Base-by-base conservation (phyloP, 1,140 invertebrate genomes). In the Drosophila parvula region DNA sequence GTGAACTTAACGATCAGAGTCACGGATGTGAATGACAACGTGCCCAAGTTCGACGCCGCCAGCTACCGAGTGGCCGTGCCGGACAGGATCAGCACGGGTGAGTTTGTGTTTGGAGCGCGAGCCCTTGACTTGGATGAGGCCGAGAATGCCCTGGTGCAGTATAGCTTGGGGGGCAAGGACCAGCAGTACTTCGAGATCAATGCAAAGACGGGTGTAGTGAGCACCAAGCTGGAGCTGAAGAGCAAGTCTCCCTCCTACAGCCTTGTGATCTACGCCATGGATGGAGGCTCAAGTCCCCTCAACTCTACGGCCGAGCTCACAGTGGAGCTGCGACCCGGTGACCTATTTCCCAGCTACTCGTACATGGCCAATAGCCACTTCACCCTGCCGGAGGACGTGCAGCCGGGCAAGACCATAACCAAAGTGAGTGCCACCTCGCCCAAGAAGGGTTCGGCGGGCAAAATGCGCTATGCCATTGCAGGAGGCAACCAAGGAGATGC, bases 401-500 rank as follows among this genome's bases (percentile, higher is more conserved):
- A 94, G 3, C 95, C 96, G 81, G 96, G 96, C 2, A 94, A 94
- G 81, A 86, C 95, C 30, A 94, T 98, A 32, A 96, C 96, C 7
- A 95, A 94, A 79, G 89, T 97, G 12, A 94, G 93, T 68, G 96
- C 96, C 0, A 94, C 94, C 63, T 96, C 96, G 0, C 96, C 96
- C 0, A 97, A 97, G 84, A 94, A 94, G 56, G 95, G 95, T 2
- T 92, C 94, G 5, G 92, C 93, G 10, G 95, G 95, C 4, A 94
- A 94, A 64, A 93, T 98, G 18, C 94, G 95, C 47, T 99, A 96
- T 91, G 95, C 95, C 16, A 97, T 99, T 76, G 98, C 97, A 16
- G 98, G 98, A 9, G 98, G 98, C 5, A 98, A 99, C 91, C 98
- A 98, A 11, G 96, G 96, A 0, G 95, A 97, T 68, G 96, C 97